Conservation (phyloP, 2,113 vertebrate genomes). For the Bambusicola thoracicus region DNA sequence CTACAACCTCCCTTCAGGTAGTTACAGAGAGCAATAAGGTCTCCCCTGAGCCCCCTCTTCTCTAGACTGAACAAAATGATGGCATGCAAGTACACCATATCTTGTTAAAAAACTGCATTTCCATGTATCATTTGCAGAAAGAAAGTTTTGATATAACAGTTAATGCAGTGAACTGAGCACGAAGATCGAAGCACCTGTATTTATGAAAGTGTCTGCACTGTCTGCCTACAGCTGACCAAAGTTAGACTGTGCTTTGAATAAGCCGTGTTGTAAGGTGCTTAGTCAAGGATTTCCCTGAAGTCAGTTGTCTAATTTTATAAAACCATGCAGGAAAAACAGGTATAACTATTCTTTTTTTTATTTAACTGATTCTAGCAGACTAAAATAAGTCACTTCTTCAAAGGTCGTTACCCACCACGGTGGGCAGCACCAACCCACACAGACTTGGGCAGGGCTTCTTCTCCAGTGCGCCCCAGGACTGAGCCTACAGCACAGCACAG, state of each 20-base stretch:
- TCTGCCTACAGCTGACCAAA: background rate
- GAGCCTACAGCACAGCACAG: background rate
- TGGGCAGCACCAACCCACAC: accelerated
- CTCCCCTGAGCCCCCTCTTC: too few species aligned
- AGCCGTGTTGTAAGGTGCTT: background rate
- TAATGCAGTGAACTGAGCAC: background rate
- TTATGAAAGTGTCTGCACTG: background rate
- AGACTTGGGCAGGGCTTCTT: background rate
- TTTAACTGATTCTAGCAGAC: slow-evolving; percentile 18
- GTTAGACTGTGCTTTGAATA: background rate
- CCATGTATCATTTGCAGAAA: background rate
- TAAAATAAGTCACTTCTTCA: slow-evolving; percentile 1
- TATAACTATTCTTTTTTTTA: background rate
- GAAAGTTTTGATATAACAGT: background rate
- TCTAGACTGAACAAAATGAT: too few species aligned
- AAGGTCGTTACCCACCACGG: background rate
- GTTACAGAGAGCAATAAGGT: too few species aligned
- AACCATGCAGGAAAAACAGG: slow-evolving; percentile 19
- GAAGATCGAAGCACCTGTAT: background rate
- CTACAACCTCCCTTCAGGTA: too few species aligned
- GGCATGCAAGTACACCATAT: background rate
- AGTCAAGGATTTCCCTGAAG: background rate
- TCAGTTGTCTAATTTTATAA: background rate
- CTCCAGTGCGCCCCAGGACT: background rate
- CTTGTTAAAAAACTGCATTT: background rate